Conservation (phyloP, 2,113 vertebrate species). For the Eptesicus fuscus region DNA sequence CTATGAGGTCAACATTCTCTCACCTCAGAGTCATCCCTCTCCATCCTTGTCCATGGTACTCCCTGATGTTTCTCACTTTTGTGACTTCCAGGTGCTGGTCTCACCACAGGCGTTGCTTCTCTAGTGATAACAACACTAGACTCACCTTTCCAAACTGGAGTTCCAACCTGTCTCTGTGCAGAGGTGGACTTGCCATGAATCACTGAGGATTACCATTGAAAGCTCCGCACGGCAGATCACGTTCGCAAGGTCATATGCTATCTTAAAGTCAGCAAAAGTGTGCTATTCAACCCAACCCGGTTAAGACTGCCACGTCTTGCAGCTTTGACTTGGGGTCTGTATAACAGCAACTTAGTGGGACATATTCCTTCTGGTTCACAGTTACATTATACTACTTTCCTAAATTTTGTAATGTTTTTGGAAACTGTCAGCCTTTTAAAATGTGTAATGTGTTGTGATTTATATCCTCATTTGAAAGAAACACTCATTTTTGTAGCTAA, state of each 20-base stretch:
- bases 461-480: not conserved
- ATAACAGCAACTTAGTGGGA: not conserved
- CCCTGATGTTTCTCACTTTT: not conserved
- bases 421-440: not conserved
- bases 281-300: not conserved
- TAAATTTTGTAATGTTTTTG: slow-evolving; percentile 21
- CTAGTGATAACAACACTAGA: not conserved
- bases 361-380: not conserved
- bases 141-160: not conserved
- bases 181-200: not conserved
- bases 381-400: not conserved
- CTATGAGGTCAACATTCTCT: not conserved
- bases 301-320: not conserved
- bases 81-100: not conserved
- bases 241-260: not conserved
- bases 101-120: not conserved
- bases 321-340: not conserved
- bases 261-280: not conserved
- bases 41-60: not conserved
- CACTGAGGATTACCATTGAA: not conserved
- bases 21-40: not conserved
- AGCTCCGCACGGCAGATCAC: too few relatives aligned
- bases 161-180: not conserved
- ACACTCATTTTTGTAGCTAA: not conserved
- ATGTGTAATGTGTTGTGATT: not conserved